Conservation (phyloP, 2,888 invertebrate genomes). For the Parthenolecanium corni region DNA sequence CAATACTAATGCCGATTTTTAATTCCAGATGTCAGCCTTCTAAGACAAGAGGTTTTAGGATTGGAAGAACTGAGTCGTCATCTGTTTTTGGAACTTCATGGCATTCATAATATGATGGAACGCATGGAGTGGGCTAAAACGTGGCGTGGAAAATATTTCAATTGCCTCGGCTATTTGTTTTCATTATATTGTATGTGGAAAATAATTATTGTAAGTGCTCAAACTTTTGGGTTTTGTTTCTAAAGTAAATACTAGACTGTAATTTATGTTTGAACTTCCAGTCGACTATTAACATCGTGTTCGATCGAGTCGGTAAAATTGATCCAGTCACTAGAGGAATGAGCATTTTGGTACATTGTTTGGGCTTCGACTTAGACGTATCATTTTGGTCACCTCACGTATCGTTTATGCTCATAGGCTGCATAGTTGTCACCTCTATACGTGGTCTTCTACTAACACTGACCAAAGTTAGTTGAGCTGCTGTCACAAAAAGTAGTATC, state of each 20-base stretch:
- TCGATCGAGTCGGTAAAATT: constrained; percentile 95
- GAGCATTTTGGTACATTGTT: constrained; percentile 92
- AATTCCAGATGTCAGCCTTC: constrained; percentile 54
- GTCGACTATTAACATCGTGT: constrained; percentile 97
- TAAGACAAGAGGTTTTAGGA: constrained; percentile 73
- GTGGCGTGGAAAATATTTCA: constrained; percentile 95
- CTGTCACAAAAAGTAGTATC: too few species aligned
- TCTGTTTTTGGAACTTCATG: constrained; percentile 90
- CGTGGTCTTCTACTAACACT: constrained; percentile 88
- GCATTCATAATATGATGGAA: constrained; percentile 81
- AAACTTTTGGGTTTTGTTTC: not conserved
- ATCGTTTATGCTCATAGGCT: constrained; percentile 91
- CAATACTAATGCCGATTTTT: not conserved
- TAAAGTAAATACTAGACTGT: not conserved
- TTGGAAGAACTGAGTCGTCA: constrained; percentile 88
- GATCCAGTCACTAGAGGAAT: constrained; percentile 95
- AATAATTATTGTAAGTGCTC: constrained; percentile 81
- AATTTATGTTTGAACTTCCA: constrained; percentile 41
- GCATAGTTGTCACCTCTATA: constrained; percentile 95
- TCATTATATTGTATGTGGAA: constrained; percentile 98
- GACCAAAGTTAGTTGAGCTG: constrained; percentile 66
- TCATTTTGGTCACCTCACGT: constrained; percentile 98
- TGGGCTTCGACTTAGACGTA: constrained; percentile 92
- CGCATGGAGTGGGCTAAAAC: constrained; percentile 89
- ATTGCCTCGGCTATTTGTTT: constrained; percentile 95